A percentile compares a stretch with the other conserved stretches of the same genome.
Evolutionary conservation across 1,140 invertebrate species (phyloP).

Genomic region (Drosophila busckii): DNA sequence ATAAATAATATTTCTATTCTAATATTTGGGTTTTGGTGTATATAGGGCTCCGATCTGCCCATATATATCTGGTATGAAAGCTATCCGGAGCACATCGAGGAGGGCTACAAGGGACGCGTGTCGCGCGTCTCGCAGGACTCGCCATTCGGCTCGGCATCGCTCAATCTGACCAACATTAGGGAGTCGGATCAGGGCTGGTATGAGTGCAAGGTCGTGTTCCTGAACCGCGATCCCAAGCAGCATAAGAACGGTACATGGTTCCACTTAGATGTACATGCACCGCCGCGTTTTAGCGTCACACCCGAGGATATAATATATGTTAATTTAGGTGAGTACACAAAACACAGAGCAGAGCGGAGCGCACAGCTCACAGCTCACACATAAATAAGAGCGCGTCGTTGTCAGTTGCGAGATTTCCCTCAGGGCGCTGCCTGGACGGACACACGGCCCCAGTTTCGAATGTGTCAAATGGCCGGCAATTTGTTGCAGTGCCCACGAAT

Average conservation of each 20-base stretch:
- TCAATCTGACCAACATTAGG: constrained; percentile 95
- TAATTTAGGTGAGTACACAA: constrained; percentile 84
- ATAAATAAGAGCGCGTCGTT: constrained; percentile 6
- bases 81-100: constrained; percentile 95
- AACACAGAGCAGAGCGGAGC: too few relatives aligned
- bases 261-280: constrained; percentile 96
- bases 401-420: too few relatives aligned
- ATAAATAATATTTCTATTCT: too few relatives aligned
- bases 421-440: constrained; percentile 2
- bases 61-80: constrained; percentile 99
- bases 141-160: constrained; percentile 92
- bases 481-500: constrained; percentile 59
- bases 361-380: background rate
- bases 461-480: constrained; percentile 68
- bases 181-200: constrained; percentile 98
- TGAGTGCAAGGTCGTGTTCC: constrained; percentile 97
- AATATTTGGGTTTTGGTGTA: too few relatives aligned
- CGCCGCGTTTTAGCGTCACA: constrained; percentile 94
- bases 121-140: constrained; percentile 91
- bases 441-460: constrained; percentile 44
- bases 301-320: constrained; percentile 97
- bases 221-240: constrained; percentile 93
- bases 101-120: constrained; percentile 94
- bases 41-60: constrained; percentile 93
- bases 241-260: constrained; percentile 97